Evolutionary conservation across 1,140 invertebrate genomes (phyloP).

Genomic region (Cecropterus lyciades): DNA sequence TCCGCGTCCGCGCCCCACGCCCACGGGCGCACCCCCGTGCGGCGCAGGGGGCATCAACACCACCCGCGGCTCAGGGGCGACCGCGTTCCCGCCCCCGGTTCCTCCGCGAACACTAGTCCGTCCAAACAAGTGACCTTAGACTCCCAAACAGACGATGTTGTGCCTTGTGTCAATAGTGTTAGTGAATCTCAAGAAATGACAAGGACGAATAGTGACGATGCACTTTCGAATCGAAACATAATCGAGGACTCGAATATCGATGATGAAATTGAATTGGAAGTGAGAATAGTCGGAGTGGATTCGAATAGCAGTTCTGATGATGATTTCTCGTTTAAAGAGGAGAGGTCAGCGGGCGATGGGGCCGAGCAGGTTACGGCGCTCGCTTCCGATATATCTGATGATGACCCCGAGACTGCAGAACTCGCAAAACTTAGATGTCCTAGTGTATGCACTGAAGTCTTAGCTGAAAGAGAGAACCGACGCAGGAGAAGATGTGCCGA

Average conservation of each 20-base stretch:
- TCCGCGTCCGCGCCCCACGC: conserved; percentile 85
- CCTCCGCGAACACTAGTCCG: conserved; percentile 82
- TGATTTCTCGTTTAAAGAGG: conserved; percentile 76
- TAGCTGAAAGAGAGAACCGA: conserved; percentile 92
- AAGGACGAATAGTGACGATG: conserved; percentile 83
- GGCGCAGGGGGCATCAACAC: conserved; percentile 91
- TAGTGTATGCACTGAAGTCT: conserved; percentile 93
- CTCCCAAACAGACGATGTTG: conserved; percentile 78
- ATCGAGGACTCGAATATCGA: conserved; percentile 73
- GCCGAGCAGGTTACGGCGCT: conserved; percentile 63
- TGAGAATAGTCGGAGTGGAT: conserved; percentile 64
- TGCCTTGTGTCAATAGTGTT: conserved; percentile 83
- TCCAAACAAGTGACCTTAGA: conserved; percentile 86
- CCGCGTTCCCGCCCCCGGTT: conserved; percentile 79
- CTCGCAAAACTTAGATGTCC: conserved; percentile 93
- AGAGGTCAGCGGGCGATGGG: conserved; percentile 73
- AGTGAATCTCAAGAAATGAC: conserved; percentile 82
- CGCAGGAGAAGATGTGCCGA: conserved; percentile 92
- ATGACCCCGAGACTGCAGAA: conserved; percentile 91
- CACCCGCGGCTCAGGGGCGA: conserved; percentile 86
- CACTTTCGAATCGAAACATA: conserved; percentile 79
- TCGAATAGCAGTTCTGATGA: conserved; percentile 70
- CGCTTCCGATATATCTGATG: conserved; percentile 78
- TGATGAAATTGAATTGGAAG: conserved; percentile 71
- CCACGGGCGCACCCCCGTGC: conserved; percentile 84